Percentiles rank a stretch among this genome's conserved stretches.
These are phyloP conservation scores for Ellobius talpinus DNA, from an alignment of 2,113 vertebrate genomes.

Conservation along the genomic window DNA sequence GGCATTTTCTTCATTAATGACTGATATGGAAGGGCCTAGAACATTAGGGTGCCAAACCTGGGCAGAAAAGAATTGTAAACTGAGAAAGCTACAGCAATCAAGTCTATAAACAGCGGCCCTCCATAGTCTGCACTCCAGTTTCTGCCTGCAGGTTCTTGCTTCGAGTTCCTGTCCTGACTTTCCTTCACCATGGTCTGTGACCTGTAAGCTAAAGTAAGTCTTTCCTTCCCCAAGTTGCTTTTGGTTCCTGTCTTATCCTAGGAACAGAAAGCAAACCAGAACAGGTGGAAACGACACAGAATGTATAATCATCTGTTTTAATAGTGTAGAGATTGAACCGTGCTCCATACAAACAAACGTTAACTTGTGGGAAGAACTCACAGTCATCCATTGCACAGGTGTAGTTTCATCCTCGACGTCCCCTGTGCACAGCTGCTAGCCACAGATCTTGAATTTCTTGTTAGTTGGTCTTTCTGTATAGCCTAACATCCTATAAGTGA, in stretches of 20 bases:
- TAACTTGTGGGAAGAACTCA: neutral
- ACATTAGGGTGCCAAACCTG: too few species aligned
- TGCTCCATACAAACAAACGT: neutral
- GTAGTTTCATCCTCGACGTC: neutral
- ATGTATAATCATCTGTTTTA: constrained; percentile 3
- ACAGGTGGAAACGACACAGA: neutral
- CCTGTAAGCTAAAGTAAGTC: neutral
- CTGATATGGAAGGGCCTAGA: neutral
- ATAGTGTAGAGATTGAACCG: neutral
- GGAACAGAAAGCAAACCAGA: neutral
- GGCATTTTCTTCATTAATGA: neutral
- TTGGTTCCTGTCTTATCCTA: neutral
- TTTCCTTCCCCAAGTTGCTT: neutral
- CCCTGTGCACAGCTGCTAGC: neutral
- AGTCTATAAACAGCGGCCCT: neutral
- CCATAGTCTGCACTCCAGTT: neutral
- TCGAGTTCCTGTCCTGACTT: neutral
- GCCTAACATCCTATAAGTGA: neutral
- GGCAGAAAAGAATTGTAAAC: neutral
- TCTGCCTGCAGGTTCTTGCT: neutral
- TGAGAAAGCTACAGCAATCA: neutral
- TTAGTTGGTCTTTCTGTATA: neutral
- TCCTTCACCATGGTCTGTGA: too few species aligned
- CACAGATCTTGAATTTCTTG: constrained; percentile 16
- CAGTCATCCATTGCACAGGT: neutral